Evolutionary conservation across 1,140 invertebrate species (phyloP), one percentile per base, ranked within the genome.

Genomic region (Zaprionus ornatus): DNA sequence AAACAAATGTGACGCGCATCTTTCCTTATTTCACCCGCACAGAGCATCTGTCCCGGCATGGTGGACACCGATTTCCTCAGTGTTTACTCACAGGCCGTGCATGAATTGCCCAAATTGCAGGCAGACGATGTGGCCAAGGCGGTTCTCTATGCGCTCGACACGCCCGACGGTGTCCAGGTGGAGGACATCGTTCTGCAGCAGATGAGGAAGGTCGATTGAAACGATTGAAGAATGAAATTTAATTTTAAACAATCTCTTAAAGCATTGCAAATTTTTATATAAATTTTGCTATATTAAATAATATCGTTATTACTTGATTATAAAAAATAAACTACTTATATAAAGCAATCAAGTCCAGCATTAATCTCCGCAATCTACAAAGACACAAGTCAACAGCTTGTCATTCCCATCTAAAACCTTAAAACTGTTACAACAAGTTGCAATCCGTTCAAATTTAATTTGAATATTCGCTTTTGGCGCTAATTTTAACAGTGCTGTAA

Each of bases 21-120:
- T 32, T 32, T 68, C 67, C 71, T 45, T 68, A 65, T 65, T 69
- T 77, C 35, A 27, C 56, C 54, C 52, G 29, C 85, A 25, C 79
- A 95, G 94, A 93, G 93, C 80, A 93, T 95, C 29, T 94, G 94
- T 80, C 95, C 95, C 13, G 95, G 95, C 2, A 80, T 94, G 64
- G 94, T 95, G 13, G 91, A 93, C 77, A 95, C 94, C 4, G 94
- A 95, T 77, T 94, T 95, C 75, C 80, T 94, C 55, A 90, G 80
- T 80, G 92, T 91, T 76, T 92, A 92, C 69, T 85, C 91, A 56
- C 74, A 82, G 65, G 79, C 90, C 45, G 77, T 93, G 74, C 85
- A 85, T 35, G 76, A 87, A n/a, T 81, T 93, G 60, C 94, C 93
- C 17, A 92, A 91, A 63, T 82, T 94, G 45, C 81, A 93, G 56